Percentiles rank a stretch among this genome's conserved stretches.
Evolutionary conservation across 2,888 invertebrate species (phyloP).

Genomic region (Pammene fasciana): DNA sequence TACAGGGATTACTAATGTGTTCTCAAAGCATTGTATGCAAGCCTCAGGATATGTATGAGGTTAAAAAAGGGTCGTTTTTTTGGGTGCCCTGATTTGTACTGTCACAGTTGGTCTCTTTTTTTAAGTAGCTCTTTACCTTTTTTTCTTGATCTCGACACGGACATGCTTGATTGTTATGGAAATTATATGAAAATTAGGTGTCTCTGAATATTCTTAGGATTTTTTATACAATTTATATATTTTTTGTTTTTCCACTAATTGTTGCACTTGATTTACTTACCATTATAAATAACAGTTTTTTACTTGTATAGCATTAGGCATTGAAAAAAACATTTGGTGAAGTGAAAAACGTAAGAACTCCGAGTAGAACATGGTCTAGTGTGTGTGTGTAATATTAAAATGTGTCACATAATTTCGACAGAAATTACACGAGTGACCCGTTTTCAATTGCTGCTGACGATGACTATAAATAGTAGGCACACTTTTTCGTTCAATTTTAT

Average conservation of each 20-base stretch:
- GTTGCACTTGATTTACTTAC: not conserved
- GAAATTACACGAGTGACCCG: too few species aligned
- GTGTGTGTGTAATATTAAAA: too few species aligned
- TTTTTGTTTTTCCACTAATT: slow-evolving; percentile 4
- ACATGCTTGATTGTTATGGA: slow-evolving; percentile 27
- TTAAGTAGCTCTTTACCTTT: slow-evolving; percentile 48
- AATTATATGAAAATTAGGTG: slow-evolving; percentile 32
- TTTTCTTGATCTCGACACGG: slow-evolving; percentile 14
- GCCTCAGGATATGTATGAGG: slow-evolving; percentile 47
- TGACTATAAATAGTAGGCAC: too few species aligned
- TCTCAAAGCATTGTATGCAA: slow-evolving; percentile 63
- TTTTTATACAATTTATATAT: not conserved
- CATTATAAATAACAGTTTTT: too few species aligned
- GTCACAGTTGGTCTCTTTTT: slow-evolving; percentile 48
- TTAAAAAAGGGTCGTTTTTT: slow-evolving; percentile 46
- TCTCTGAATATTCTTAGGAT: not conserved
- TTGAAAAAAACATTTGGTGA: too few species aligned
- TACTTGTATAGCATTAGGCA: too few species aligned
- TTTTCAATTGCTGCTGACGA: too few species aligned
- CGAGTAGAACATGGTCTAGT: too few species aligned
- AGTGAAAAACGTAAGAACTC: too few species aligned
- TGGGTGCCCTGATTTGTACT: slow-evolving; percentile 53
- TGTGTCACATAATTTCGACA: too few species aligned
- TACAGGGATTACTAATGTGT: slow-evolving; percentile 49
- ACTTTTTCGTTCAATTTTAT: too few species aligned